phyloP scores from a whole-genome alignment of 2,888 invertebrate genomes.

The Lamellibrachia satsuma region DNA sequence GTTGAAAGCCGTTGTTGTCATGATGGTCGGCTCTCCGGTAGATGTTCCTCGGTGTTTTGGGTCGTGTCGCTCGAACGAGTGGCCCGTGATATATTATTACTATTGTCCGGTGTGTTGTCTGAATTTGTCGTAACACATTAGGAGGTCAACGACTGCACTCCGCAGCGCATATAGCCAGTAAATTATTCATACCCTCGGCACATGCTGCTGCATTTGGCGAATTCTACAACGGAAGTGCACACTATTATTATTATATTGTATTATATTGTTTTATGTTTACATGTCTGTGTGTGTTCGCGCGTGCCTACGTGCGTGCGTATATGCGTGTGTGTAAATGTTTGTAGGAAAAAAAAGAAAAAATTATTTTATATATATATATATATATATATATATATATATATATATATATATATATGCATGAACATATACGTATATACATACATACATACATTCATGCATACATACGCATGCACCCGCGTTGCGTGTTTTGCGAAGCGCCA shows the following conservation, averaged over 20 bases:
- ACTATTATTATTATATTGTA: background rate
- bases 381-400: too few relatives aligned
- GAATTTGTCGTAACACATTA: background rate
- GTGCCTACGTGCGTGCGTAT: background rate
- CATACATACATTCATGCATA: background rate
- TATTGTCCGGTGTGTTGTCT: background rate
- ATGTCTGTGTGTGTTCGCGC: background rate
- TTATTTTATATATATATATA: too few relatives aligned
- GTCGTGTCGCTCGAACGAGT: background rate
- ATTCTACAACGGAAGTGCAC: background rate
- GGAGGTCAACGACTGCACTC: background rate
- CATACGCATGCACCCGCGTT: background rate
- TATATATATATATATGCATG: background rate
- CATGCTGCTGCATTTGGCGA: background rate
- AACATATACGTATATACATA: background rate
- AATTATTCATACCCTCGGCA: background rate
- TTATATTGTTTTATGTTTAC: too few relatives aligned
- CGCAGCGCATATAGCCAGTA: background rate
- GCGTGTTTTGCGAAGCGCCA: background rate
- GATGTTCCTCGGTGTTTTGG: background rate
- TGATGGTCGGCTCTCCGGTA: background rate
- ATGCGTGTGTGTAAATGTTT: too few relatives aligned
- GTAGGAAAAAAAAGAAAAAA: too few relatives aligned
- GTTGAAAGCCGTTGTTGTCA: background rate
- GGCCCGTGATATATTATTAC: background rate